phyloP scores from a whole-genome alignment of 2,888 invertebrate species.

The Rhogogaster chlorosoma region DNA sequence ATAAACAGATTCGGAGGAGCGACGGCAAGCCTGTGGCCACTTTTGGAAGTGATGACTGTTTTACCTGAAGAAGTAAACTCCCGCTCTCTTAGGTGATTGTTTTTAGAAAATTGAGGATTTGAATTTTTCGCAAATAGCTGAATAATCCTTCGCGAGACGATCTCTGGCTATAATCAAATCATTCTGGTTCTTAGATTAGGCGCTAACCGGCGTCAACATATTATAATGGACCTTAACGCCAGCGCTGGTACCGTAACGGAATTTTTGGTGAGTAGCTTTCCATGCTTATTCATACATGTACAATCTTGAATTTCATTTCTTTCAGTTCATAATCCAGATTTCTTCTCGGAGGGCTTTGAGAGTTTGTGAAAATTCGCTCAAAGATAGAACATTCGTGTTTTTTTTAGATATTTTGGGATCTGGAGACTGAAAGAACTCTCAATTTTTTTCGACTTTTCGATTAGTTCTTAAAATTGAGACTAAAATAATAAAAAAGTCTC shows the following conservation, averaged over 20 bases:
- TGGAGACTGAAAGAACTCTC: neutral
- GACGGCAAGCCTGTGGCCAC: slow-evolving; percentile 86
- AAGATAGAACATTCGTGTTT: neutral
- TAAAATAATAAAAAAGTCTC: neutral
- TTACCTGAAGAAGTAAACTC: slow-evolving; percentile 97
- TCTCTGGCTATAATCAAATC: neutral
- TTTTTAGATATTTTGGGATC: neutral
- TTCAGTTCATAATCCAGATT: neutral
- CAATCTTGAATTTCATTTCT: neutral
- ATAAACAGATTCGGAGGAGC: slow-evolving; percentile 86
- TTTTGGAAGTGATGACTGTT: slow-evolving; percentile 95
- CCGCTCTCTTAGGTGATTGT: slow-evolving; percentile 81
- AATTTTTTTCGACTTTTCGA: too few relatives aligned
- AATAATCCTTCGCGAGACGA: neutral
- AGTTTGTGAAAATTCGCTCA: neutral
- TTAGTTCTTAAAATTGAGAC: neutral
- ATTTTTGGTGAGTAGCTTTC: slow-evolving; percentile 82
- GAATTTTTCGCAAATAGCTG: neutral
- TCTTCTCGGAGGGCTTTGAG: neutral
- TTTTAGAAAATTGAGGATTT: neutral
- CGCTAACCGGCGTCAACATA: slow-evolving; percentile 92
- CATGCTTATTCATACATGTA: neutral
- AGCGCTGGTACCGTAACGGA: slow-evolving; percentile 89
- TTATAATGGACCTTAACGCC: slow-evolving; percentile 88
- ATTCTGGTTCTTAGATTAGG: slow-evolving; percentile 81